Evolutionary conservation across 2,888 invertebrate species (phyloP).

Genomic region (Nomada lathburiana): DNA sequence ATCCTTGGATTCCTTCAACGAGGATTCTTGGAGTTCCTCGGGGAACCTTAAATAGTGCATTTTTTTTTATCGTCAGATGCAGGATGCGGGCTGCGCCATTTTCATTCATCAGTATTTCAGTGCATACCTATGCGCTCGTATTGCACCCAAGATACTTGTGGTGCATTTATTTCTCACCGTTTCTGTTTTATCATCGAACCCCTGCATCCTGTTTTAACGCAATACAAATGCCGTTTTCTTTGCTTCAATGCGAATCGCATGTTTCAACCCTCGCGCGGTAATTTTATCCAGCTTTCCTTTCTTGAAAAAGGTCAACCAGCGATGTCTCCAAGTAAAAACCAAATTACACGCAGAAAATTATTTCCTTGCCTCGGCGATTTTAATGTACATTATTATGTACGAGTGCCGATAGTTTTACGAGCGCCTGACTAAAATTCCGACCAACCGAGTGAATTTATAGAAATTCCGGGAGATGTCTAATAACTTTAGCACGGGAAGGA

Average conservation of each 20-base stretch:
- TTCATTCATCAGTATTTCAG: slow-evolving; percentile 31
- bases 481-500: no score
- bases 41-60: slow-evolving; percentile 43
- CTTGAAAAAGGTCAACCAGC: not conserved
- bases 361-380: not conserved
- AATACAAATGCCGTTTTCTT: slow-evolving; percentile 19
- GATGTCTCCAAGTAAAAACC: slow-evolving; percentile 14
- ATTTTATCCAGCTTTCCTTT: slow-evolving; percentile 14
- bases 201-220: slow-evolving; percentile 3
- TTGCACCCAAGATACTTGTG: slow-evolving; percentile 38
- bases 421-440: not conserved
- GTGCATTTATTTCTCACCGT: slow-evolving; percentile 46
- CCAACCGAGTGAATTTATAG: no score
- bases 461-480: no score
- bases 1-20: slow-evolving; percentile 27
- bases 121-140: slow-evolving; percentile 43
- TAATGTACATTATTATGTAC: not conserved
- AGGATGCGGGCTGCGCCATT: slow-evolving; percentile 56
- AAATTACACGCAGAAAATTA: slow-evolving; percentile 27
- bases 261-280: not conserved
- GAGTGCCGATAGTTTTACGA: not conserved
- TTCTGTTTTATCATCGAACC: slow-evolving; percentile 47
- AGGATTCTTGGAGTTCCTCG: slow-evolving; percentile 35
- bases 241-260: slow-evolving; percentile 5
- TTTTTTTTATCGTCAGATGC: slow-evolving; percentile 37